These are phyloP conservation scores for Colossoma macropomum DNA, from an alignment of 2,113 vertebrate genomes.

Conservation along the genomic window DNA sequence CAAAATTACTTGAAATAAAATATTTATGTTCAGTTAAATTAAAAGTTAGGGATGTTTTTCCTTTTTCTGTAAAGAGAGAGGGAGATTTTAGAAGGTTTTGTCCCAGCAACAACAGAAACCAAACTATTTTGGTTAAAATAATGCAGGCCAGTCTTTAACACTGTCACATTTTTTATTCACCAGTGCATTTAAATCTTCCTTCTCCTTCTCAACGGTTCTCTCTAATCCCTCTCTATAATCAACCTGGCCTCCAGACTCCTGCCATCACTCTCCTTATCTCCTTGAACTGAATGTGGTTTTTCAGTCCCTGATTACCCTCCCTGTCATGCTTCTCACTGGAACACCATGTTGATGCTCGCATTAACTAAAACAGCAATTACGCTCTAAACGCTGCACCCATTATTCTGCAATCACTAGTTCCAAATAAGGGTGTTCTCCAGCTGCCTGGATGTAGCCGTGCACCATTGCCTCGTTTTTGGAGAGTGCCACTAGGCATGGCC, in stretches of 20 bases:
- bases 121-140: too few species aligned
- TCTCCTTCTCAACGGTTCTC: not conserved
- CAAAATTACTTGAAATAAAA: too few species aligned
- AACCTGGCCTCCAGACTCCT: not conserved
- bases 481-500: not conserved
- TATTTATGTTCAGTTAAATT: too few species aligned
- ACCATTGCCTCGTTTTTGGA: not conserved
- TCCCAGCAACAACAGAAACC: too few species aligned
- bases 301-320: not conserved
- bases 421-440: slow-evolving; percentile 8
- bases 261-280: not conserved
- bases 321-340: not conserved
- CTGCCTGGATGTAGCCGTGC: not conserved
- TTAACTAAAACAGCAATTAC: slow-evolving; percentile 27
- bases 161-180: not conserved
- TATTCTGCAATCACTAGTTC: slow-evolving; percentile 26
- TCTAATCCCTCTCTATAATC: not conserved
- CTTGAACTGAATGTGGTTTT: not conserved
- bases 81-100: too few species aligned
- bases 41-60: too few species aligned
- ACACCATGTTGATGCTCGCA: slow-evolving; percentile 20
- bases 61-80: too few species aligned
- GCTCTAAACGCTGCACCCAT: slow-evolving; percentile 11
- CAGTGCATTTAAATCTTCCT: too few species aligned
- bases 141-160: not conserved